These are phyloP conservation scores for Bucorvus abyssinicus DNA, from an alignment of 2,797 vertebrate genomes.

Conservation along the genomic window DNA sequence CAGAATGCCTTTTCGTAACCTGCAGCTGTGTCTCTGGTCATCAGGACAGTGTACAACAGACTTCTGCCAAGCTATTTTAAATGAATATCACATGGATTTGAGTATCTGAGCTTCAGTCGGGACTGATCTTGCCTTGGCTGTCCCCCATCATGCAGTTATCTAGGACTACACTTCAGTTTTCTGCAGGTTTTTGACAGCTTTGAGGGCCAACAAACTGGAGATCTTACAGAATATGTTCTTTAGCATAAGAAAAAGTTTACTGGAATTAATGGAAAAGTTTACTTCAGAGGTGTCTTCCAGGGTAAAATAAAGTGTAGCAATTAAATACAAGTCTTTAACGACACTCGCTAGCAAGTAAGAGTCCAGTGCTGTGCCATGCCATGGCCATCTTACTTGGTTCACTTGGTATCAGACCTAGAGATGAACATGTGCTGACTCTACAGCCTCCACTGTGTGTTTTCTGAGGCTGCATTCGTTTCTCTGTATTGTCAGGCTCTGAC, in stretches of 20 bases:
- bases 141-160: neutral
- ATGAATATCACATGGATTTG: neutral
- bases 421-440: neutral
- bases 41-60: neutral
- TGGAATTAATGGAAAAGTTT: neutral
- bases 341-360: neutral
- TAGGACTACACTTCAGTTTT: neutral
- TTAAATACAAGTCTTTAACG: neutral
- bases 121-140: neutral
- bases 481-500: neutral
- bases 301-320: neutral
- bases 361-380: fast-evolving
- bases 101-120: neutral
- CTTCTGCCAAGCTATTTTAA: neutral
- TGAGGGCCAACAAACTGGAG: neutral
- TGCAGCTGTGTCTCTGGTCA: neutral
- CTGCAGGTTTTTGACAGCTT: neutral
- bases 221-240: neutral
- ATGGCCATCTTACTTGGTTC: neutral
- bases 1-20: neutral
- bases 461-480: neutral
- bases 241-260: neutral
- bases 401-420: neutral
- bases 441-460: neutral
- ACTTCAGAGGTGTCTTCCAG: neutral